These are phyloP conservation scores for Sitophilus oryzae DNA, from an alignment of 1,140 invertebrate genomes.

Conservation along the genomic window DNA sequence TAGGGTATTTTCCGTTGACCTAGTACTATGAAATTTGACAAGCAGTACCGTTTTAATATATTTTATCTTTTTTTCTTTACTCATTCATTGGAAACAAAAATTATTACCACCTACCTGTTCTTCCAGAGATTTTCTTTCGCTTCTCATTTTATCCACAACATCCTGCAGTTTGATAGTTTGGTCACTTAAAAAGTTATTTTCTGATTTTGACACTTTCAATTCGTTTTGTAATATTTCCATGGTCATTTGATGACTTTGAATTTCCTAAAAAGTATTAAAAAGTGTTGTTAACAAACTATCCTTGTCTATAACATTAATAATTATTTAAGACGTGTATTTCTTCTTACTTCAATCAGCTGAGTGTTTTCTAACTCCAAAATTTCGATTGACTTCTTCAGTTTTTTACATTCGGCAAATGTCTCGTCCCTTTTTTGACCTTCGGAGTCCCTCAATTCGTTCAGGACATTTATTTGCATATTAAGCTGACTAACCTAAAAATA, in stretches of 20 bases:
- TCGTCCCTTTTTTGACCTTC: constrained; percentile 51
- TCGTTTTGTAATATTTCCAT: constrained; percentile 14
- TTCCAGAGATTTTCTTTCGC: constrained; percentile 7
- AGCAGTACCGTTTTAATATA: no score
- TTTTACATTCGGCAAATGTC: constrained; percentile 48
- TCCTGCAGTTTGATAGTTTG: constrained; percentile 11
- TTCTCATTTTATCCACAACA: constrained; percentile 12
- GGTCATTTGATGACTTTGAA: constrained; percentile 7
- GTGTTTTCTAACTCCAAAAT: constrained; percentile 20
- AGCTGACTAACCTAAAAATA: constrained; percentile 45
- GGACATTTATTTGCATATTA: constrained; percentile 51
- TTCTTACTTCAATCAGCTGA: constrained; percentile 16
- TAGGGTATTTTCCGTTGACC: no score
- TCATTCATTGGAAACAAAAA: no score
- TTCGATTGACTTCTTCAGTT: constrained; percentile 45
- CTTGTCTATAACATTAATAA: no score
- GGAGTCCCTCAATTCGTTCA: constrained; percentile 51
- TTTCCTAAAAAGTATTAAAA: constrained; percentile 5
- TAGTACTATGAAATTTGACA: no score
- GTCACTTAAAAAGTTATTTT: constrained; percentile 19
- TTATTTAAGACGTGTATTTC: no score
- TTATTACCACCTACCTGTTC: constrained; percentile 13
- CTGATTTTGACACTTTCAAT: constrained; percentile 12
- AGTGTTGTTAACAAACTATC: not conserved
- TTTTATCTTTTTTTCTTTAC: no score